These are phyloP conservation scores for Mixornis gularis DNA, from an alignment of 2,113 vertebrate genomes.

Conservation along the genomic window DNA sequence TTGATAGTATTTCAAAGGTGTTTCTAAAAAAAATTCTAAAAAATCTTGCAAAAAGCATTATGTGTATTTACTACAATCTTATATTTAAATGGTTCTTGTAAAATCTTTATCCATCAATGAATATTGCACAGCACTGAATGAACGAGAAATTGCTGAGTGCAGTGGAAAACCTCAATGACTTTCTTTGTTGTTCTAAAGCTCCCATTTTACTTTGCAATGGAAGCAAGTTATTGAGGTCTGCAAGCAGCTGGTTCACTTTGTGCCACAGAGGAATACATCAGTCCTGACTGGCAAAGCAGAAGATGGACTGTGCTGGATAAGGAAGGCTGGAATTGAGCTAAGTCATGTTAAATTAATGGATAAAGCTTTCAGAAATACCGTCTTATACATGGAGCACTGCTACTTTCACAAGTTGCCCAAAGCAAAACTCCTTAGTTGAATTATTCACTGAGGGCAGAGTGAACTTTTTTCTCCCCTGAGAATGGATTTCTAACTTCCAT, in stretches of 20 bases:
- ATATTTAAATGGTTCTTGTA: not conserved
- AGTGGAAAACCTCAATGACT: not conserved
- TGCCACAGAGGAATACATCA: constrained; percentile 4
- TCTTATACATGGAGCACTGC: constrained; percentile 11
- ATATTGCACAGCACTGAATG: not conserved
- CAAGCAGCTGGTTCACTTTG: not conserved
- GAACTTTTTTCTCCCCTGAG: not conserved
- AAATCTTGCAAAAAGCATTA: not conserved
- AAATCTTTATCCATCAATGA: not conserved
- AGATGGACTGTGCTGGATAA: not conserved
- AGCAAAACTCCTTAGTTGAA: constrained; percentile 50
- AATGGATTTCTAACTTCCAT: not conserved
- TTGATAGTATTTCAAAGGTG: not conserved
- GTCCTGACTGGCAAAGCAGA: not conserved
- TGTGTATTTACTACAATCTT: not conserved
- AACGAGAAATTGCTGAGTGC: not conserved
- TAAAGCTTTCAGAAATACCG: constrained; percentile 48
- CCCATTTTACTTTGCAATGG: not conserved
- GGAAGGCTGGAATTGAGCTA: not conserved
- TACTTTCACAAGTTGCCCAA: constrained; percentile 27
- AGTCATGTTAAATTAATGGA: constrained; percentile 47
- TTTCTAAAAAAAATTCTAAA: not conserved
- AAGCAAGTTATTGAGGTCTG: not conserved
- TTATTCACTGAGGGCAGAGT: constrained; percentile 43
- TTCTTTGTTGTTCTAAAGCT: not conserved